Percentiles rank a stretch among this genome's conserved stretches.
These are phyloP conservation scores for Porites divaricata DNA, from an alignment of 92 coral and sea anemone genomes.

Conservation along the genomic window DNA sequence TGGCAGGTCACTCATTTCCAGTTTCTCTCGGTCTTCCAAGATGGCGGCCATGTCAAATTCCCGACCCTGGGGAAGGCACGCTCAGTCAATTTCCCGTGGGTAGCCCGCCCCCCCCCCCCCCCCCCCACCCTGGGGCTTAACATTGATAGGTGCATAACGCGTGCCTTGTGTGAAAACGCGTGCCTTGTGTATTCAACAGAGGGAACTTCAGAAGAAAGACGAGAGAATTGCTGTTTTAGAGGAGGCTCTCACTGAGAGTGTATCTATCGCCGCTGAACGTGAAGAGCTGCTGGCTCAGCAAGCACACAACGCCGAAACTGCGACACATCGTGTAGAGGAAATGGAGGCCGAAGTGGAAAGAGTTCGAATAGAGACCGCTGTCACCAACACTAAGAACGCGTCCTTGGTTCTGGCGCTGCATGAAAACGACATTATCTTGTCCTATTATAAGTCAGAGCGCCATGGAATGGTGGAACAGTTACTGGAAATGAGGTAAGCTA, in stretches of 20 bases:
- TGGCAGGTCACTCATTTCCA: too few species aligned
- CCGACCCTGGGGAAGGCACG: too few species aligned
- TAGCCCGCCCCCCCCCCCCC: too few species aligned
- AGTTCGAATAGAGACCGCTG: constrained; percentile 88
- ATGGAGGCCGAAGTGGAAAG: constrained; percentile 93
- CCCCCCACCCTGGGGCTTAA: too few species aligned
- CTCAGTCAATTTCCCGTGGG: too few species aligned
- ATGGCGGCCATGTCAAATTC: too few species aligned
- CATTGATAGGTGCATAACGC: too few species aligned
- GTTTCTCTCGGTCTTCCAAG: too few species aligned
- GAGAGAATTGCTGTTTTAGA: constrained; percentile 93
- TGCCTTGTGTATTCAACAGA: constrained; percentile 58
- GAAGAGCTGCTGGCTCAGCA: constrained; percentile 94
- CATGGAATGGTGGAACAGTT: constrained; percentile 90
- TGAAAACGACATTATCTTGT: constrained; percentile 90
- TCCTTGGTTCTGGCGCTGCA: constrained; percentile 90
- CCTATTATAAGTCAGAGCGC: constrained; percentile 89
- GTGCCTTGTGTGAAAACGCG: too few species aligned
- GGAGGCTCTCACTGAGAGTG: constrained; percentile 98
- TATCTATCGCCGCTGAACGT: constrained; percentile 94
- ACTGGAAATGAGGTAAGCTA: constrained; percentile 90
- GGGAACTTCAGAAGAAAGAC: constrained; percentile 77
- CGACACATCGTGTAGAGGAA: constrained; percentile 83
- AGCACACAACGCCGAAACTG: constrained; percentile 80
- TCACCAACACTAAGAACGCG: constrained; percentile 98